These are phyloP conservation scores for Meloidogyne exigua DNA, from an alignment of 1,140 invertebrate genomes.

Conservation along the genomic window DNA sequence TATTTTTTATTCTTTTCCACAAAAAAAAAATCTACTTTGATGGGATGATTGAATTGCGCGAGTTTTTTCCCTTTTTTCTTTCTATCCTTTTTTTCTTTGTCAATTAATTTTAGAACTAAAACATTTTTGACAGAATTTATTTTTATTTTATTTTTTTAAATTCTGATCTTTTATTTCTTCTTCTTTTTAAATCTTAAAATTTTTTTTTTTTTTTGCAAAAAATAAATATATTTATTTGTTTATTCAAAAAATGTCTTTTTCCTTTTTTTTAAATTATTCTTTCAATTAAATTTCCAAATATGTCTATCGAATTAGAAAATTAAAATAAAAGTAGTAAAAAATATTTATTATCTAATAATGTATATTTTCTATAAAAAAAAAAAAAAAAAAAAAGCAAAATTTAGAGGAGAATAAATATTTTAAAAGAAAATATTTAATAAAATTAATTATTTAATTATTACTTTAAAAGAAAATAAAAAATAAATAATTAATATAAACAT, in stretches of 20 bases:
- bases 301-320: background rate
- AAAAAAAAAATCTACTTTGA: constrained; percentile 13
- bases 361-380: background rate
- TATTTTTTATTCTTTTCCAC: background rate
- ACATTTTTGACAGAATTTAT: background rate
- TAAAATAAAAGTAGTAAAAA: background rate
- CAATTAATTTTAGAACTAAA: constrained; percentile 16
- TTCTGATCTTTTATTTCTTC: constrained; percentile 1
- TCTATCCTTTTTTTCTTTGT: too few relatives aligned
- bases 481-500: too few relatives aligned
- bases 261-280: background rate
- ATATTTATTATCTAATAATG: background rate
- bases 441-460: too few relatives aligned
- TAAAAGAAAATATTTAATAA: too few relatives aligned
- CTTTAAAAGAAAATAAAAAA: too few relatives aligned
- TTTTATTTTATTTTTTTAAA: background rate
- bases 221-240: background rate
- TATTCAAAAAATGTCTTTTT: background rate
- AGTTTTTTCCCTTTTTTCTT: background rate
- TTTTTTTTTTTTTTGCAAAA: too few relatives aligned
- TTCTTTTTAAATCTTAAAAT: too few relatives aligned
- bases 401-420: too few relatives aligned
- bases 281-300: constrained; percentile 1
- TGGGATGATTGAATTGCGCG: background rate
- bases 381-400: too few relatives aligned